Evolutionary conservation across 2,888 invertebrate species (phyloP).

Genomic region (Epirrhoe tristata): DNA sequence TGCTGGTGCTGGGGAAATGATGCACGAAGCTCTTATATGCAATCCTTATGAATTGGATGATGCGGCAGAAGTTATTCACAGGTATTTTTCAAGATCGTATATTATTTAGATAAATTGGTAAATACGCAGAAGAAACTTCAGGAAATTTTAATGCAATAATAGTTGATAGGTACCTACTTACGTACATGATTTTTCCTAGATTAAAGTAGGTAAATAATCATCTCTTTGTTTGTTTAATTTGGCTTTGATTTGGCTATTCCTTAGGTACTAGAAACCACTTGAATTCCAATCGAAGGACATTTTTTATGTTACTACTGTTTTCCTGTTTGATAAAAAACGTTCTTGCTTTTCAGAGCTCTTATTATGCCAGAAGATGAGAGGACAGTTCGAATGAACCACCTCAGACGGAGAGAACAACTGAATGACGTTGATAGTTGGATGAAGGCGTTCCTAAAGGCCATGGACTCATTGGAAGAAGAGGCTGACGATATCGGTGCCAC

Average conservation of each 20-base stretch:
- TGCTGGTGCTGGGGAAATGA: conserved; percentile 96
- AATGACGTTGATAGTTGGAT: conserved; percentile 96
- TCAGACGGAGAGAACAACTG: conserved; percentile 91
- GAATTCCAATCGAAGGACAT: neutral
- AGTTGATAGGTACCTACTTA: neutral
- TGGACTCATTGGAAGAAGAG: conserved; percentile 93
- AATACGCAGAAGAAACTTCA: neutral
- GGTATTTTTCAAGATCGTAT: conserved; percentile 63
- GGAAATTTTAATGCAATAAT: neutral
- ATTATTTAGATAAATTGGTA: neutral
- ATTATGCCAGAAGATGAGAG: conserved; percentile 97
- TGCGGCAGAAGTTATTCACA: conserved; percentile 94
- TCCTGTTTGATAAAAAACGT: neutral
- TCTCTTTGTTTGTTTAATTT: neutral
- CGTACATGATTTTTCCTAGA: neutral
- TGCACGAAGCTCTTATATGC: conserved; percentile 96
- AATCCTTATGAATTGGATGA: conserved; percentile 96
- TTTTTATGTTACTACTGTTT: neutral
- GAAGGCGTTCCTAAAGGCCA: conserved; percentile 93
- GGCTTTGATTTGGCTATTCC: neutral
- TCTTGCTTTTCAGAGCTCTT: conserved; percentile 86
- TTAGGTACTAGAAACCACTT: neutral
- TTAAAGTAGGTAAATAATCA: neutral
- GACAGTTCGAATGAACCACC: conserved; percentile 93
- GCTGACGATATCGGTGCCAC: conserved; percentile 93